A percentile compares a stretch with the other conserved stretches of the same genome.
Evolutionary conservation across 2,888 invertebrate genomes (phyloP).

Genomic region (Anoncus sp.): DNA sequence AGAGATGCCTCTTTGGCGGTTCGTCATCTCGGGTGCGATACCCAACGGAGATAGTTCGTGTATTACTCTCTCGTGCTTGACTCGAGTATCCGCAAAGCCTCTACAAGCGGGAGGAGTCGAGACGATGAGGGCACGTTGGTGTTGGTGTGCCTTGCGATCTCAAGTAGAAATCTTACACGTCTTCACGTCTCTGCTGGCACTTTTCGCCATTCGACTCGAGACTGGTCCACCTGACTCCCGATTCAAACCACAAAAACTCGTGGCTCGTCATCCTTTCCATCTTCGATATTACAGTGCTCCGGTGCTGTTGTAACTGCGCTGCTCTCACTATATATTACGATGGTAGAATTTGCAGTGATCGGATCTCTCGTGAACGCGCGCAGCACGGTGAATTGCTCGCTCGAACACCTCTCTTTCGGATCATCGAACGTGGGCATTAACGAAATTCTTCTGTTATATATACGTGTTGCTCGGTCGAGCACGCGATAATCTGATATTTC

Average conservation of each 20-base stretch:
- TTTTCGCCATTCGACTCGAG: constrained; percentile 53
- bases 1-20: constrained; percentile 66
- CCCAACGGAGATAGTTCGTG: constrained; percentile 62
- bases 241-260: constrained; percentile 37
- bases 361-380: constrained; percentile 43
- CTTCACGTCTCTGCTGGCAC: constrained; percentile 39
- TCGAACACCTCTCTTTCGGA: constrained; percentile 43
- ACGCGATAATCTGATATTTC: constrained; percentile 76
- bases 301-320: constrained; percentile 34
- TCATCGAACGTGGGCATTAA: constrained; percentile 28
- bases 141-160: constrained; percentile 35
- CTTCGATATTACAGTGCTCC: not conserved
- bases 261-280: constrained; percentile 43
- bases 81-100: constrained; percentile 51
- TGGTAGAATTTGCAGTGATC: constrained; percentile 36
- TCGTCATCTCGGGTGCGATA: constrained; percentile 60
- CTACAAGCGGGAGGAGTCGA: constrained; percentile 60
- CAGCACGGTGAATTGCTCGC: constrained; percentile 15
- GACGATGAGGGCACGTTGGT: constrained; percentile 35
- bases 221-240: constrained; percentile 8
- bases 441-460: constrained; percentile 40
- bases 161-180: constrained; percentile 64
- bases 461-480: constrained; percentile 37
- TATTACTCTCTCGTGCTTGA: constrained; percentile 39
- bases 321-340: constrained; percentile 42